phyloP scores from a whole-genome alignment of 2,888 invertebrate genomes.

The Lasioglossum malachurum region DNA sequence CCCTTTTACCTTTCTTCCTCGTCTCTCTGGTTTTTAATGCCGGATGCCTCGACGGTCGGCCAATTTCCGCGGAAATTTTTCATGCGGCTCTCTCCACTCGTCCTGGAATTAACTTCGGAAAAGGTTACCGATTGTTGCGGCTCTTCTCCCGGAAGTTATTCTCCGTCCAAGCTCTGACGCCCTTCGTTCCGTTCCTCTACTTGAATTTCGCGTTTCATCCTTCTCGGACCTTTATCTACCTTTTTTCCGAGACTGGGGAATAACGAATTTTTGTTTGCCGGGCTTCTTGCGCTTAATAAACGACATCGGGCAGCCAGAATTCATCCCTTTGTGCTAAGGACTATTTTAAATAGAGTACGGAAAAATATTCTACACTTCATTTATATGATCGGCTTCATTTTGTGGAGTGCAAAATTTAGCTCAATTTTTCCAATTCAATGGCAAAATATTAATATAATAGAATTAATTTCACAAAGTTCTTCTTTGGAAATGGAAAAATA shows the following conservation, averaged over 20 bases:
- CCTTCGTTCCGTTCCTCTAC: background rate
- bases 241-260: background rate
- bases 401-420: background rate
- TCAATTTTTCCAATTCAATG: too few species aligned
- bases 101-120: conserved; percentile 6
- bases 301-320: background rate
- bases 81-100: background rate
- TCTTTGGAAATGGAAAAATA: background rate
- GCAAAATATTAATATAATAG: too few species aligned
- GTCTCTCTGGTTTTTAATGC: background rate
- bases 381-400: background rate
- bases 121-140: conserved; percentile 8
- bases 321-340: background rate
- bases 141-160: background rate
- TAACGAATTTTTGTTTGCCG: background rate
- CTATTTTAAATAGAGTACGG: background rate
- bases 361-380: background rate
- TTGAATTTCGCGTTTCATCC: background rate
- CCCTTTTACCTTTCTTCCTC: background rate
- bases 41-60: background rate
- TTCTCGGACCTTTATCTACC: background rate
- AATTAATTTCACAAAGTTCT: background rate
- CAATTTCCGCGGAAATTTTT: conserved; percentile 11
- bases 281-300: background rate
- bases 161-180: conserved; percentile 1